Base-by-base conservation (phyloP, 2,113 vertebrate species). In the Podilymbus podiceps region DNA sequence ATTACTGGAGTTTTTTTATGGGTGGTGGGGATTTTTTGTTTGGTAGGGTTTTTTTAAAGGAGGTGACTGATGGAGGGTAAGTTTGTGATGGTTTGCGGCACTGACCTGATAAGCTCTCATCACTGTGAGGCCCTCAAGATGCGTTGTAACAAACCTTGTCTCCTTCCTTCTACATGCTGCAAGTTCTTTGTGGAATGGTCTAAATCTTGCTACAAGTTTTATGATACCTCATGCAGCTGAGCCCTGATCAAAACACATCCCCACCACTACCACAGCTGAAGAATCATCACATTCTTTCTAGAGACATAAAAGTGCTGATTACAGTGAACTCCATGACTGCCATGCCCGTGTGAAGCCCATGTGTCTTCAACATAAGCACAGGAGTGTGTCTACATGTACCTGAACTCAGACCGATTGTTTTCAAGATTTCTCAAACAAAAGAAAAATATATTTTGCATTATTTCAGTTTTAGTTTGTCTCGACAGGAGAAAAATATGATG, bases 11-110 rank as follows among this genome's bases (percentile, higher is more conserved):
- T 4, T 22, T 3, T 77, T 74, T 52, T 42, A 33, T 40, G 8
- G 47, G 64, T 25, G 11, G 6, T 21, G 19, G 8, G 0, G 49
- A 10, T 23, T 23, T 33, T 63, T 42, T 1, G 18, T 56, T 47
- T 8, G 24, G 2, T 17, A 58, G 3, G 5, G 11, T 68, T 66
- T 30, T 62, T 85, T 35, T 10, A 7, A 52, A 68, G 77, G 25
- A 15, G 6, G 13, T 63, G 22, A 21, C 30, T 20, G 20, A 7
- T 25, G 33, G 19, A 64, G 49, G 35, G 18, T 5, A 25, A 80
- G 42, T 38, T 9, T 64, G 42, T 31, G 5, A 5, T 3, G 9
- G 50, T 59, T 21, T 44, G 31, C 72, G 77, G 60, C 23, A 7
- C 52, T 47, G 33, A 64, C 31, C 33, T 25, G 33, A 24, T 27